Evolutionary conservation across 2,113 vertebrate species (phyloP).

Genomic region (Cryptomyrus ogoouensis): DNA sequence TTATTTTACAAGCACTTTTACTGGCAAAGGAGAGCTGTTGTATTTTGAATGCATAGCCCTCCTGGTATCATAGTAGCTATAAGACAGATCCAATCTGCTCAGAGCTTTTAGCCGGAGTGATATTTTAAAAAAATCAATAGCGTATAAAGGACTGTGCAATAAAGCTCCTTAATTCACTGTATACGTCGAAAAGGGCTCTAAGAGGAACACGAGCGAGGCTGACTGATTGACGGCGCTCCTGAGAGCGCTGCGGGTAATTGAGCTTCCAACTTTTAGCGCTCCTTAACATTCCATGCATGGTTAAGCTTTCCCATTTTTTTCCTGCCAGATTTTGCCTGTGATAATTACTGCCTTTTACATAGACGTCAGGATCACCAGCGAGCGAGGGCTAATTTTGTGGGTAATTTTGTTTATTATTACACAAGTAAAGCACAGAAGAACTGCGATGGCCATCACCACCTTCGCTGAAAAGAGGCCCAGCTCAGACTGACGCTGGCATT

Average conservation of each 20-base stretch:
- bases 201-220: not conserved
- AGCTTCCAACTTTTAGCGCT: not conserved
- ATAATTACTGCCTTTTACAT: not conserved
- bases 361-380: not conserved
- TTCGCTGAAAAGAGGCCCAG: not conserved
- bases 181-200: not conserved
- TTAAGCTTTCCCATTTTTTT: not conserved
- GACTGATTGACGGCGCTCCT: not conserved
- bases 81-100: slow-evolving; percentile 5
- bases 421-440: not conserved
- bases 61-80: not conserved
- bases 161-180: slow-evolving; percentile 9
- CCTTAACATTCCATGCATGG: slow-evolving; percentile 3
- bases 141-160: slow-evolving; percentile 5
- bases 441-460: not conserved
- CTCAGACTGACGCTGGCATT: not conserved
- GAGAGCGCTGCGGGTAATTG: not conserved
- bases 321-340: not conserved
- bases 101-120: slow-evolving; percentile 14
- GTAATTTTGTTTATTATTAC: not conserved
- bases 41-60: not conserved
- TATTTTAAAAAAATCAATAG: slow-evolving; percentile 9
- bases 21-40: not conserved
- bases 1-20: not conserved
- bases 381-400: not conserved